Base-by-base conservation (phyloP, 2,113 vertebrate genomes). In the Ophiodon elongatus region DNA sequence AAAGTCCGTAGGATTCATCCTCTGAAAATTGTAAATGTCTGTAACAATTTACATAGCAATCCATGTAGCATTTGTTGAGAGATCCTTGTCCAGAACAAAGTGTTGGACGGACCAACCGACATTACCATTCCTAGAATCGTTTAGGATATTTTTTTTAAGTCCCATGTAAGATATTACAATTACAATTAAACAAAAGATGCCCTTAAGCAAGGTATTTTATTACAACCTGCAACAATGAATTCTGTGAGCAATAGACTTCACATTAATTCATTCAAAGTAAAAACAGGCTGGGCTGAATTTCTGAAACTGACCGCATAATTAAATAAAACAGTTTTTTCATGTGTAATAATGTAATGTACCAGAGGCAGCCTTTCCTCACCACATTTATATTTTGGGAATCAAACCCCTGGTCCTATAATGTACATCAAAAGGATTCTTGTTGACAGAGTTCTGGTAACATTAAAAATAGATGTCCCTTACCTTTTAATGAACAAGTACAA, bases 391-490 rank as follows among this genome's bases (percentile, higher is more conserved):
- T 80, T 82, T 29, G 62, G 54, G 80, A 81, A 73, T 84, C 67
- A 71, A 81, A 56, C 59, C 43, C 17, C 39, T 80, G 64, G 2
- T 47, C 50, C 69, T 82, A 78, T 77, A 75, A 85, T 56, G 69
- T 66, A 70, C 77, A 92, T 91, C 88, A 93, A 85, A 92, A 54
- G 67, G 21, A 19, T 76, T 85, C 11, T 33, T 92, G 82, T 92
- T 90, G 88, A 89, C 77, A 63, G 84, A 79, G 68, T 72, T 75
- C 69, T 87, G 74, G 66, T 86, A 82, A 71, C 83, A 93, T 92
- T 86, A 91, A 92, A 92, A 89, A 92, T 91, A 89, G 65, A 94
- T 88, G 88, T 72, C 78, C 83, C 73, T 73, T 86, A 92, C 80
- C 85, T 88, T 52, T 91, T 90, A 93, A 92, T 88, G 88, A 93